Base-by-base conservation (phyloP, 2,113 vertebrate genomes). In the Strigops habroptila region DNA sequence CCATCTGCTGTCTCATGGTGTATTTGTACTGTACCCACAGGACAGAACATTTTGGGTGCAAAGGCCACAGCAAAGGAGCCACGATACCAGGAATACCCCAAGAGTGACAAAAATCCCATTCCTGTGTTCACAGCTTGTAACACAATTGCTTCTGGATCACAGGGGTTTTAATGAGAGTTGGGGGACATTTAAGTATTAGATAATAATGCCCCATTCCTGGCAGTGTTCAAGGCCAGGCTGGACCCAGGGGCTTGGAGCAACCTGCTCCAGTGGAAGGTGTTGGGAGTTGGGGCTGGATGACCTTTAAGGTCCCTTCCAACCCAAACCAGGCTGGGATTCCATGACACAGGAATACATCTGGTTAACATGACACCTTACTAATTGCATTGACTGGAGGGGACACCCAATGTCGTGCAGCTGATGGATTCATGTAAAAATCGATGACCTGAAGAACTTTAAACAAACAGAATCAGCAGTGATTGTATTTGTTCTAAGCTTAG, bases 381-480 rank as follows among this genome's bases (percentile, higher is more conserved):
- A 78, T 6, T 62, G 84, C 74, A 53, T 0, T 4, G 43, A 46
- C 82, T 48, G 59, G 12, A 92, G 55, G 46, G 64, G 71, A 88
- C 52, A 30, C 4, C 13, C 78, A 43, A 7, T 10, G 71, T 49
- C 8, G 1, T 33, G 24, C 64, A 52, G 68, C n/a, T 84, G 81
- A 86, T 75, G 81, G 77, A 75, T 81, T 75, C 24, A 59, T 31
- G 33, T 35, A 25, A 49, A 91, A 96, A 82, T 4, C 82, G 67
- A 17, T 39, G 64, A 77, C 73, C 93, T 86, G 64, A 84, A 77
- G 68, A 89, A 63, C 82, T 91, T 77, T 35, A 86, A 88, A 85
- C 49, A 88, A 95, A 92, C 63, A 92, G 70, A 93, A 95, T 90
- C 87, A 88, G 60, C 90, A 33, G 35, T 22, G 75, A 86, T 33